These are phyloP conservation scores for Morone saxatilis DNA, from an alignment of 2,113 vertebrate genomes.

Conservation along the genomic window DNA sequence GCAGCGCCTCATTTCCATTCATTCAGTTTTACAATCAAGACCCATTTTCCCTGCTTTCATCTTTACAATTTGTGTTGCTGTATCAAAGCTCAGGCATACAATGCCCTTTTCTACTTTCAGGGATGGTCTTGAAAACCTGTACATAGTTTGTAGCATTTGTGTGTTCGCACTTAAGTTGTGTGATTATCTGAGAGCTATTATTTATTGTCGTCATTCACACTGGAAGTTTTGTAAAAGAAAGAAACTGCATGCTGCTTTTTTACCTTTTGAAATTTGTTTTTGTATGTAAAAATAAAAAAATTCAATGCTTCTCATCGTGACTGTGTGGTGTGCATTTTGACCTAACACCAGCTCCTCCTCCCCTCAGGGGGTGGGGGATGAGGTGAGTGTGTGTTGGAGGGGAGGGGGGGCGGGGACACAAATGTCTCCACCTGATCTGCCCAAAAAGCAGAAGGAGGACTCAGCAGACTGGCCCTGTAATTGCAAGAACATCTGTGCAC, in stretches of 20 bases:
- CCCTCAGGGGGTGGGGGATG: slow-evolving; percentile 38
- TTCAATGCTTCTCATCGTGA: slow-evolving; percentile 45
- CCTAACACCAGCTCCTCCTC: neutral
- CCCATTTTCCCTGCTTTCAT: slow-evolving; percentile 32
- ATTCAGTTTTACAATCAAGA: slow-evolving; percentile 34
- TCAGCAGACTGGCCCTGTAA: slow-evolving; percentile 70
- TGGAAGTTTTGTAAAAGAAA: slow-evolving; percentile 72
- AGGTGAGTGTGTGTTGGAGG: slow-evolving; percentile 43
- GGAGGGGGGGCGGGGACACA: slow-evolving; percentile 64
- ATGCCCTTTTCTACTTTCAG: slow-evolving; percentile 30
- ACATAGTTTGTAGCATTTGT: slow-evolving; percentile 78
- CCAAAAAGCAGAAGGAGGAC: slow-evolving; percentile 67
- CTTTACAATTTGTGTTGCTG: slow-evolving; percentile 16
- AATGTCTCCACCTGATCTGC: slow-evolving; percentile 83
- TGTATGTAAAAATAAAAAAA: slow-evolving; percentile 61
- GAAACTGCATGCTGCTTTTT: slow-evolving; percentile 60
- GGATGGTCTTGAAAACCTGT: slow-evolving; percentile 70
- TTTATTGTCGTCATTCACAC: slow-evolving; percentile 84
- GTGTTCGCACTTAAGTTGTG: slow-evolving; percentile 81
- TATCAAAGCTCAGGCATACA: slow-evolving; percentile 30
- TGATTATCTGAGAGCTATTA: slow-evolving; percentile 73
- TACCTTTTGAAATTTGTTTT: slow-evolving; percentile 45
- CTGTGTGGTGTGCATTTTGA: slow-evolving; percentile 52
- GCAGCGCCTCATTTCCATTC: slow-evolving; percentile 84
- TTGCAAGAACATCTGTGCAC: slow-evolving; percentile 85